A percentile compares a stretch with the other conserved stretches of the same genome.
Conservation (phyloP, 92 coral and sea anemone species). For the Metridium senile region DNA sequence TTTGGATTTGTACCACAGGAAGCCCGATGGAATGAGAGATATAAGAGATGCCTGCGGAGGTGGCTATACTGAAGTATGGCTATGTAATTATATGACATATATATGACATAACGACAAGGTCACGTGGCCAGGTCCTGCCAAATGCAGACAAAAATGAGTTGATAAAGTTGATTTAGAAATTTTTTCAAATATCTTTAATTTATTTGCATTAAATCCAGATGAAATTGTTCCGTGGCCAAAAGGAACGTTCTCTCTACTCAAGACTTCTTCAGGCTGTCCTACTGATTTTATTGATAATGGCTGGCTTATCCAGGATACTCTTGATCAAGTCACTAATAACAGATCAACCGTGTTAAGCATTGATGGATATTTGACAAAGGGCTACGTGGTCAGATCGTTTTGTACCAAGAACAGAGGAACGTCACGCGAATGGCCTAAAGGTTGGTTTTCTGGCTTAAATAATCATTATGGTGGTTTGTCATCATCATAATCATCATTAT, state of each 20-base stretch:
- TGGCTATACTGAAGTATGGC: too few relatives aligned
- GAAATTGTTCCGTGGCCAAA: conserved; percentile 57
- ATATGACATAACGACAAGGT: too few relatives aligned
- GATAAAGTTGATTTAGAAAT: too few relatives aligned
- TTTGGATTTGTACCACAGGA: too few relatives aligned
- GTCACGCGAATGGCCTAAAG: conserved; percentile 56
- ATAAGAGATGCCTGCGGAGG: too few relatives aligned
- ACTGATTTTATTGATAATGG: conserved; percentile 47
- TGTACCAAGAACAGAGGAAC: conserved; percentile 55
- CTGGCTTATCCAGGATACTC: conserved; percentile 65
- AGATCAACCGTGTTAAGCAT: conserved; percentile 52
- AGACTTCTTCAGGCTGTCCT: conserved; percentile 75
- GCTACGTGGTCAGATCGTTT: conserved; percentile 61
- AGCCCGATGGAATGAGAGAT: too few relatives aligned
- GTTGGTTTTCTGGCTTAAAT: conserved; percentile 4
- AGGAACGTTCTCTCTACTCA: conserved; percentile 74
- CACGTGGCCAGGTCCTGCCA: too few relatives aligned
- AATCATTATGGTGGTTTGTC: background rate
- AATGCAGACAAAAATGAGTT: too few relatives aligned
- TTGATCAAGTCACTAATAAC: conserved; percentile 35
- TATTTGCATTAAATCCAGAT: too few relatives aligned
- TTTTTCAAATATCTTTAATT: too few relatives aligned
- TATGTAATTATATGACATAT: too few relatives aligned
- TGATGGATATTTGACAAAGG: conserved; percentile 48
- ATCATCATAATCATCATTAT: too few relatives aligned